These are phyloP conservation scores for Toxonevra muliebris DNA, from an alignment of 2,888 invertebrate species.

Conservation along the genomic window DNA sequence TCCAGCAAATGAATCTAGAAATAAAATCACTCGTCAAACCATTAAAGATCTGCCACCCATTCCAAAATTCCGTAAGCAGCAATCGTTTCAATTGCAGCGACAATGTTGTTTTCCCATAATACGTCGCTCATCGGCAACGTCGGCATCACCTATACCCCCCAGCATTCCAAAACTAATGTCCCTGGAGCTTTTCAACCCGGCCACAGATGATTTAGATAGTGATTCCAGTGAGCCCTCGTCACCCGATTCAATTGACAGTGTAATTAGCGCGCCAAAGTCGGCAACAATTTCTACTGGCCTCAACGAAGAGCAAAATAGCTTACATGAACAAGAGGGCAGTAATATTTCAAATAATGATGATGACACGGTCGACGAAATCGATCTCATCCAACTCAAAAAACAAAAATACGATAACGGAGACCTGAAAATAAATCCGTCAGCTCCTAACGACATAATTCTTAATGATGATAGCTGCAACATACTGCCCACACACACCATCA, in stretches of 20 bases:
- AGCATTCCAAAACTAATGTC: slow-evolving; percentile 80
- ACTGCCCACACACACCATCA: slow-evolving; percentile 40
- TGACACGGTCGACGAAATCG: slow-evolving; percentile 20
- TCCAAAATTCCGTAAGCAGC: slow-evolving; percentile 68
- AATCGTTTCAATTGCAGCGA: slow-evolving; percentile 59
- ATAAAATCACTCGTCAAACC: slow-evolving; percentile 71
- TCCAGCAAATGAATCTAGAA: slow-evolving; percentile 41
- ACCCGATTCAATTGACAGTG: slow-evolving; percentile 87
- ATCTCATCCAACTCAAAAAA: slow-evolving; percentile 40
- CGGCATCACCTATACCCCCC: slow-evolving; percentile 52
- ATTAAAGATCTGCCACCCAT: slow-evolving; percentile 72
- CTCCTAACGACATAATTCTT: slow-evolving; percentile 50
- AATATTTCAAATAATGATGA: slow-evolving; percentile 13
- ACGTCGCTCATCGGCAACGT: slow-evolving; percentile 69
- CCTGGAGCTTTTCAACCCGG: slow-evolving; percentile 87
- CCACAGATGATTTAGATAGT: slow-evolving; percentile 89
- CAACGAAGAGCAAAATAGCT: slow-evolving; percentile 30
- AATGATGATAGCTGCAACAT: slow-evolving; percentile 55
- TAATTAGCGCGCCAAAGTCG: slow-evolving; percentile 74
- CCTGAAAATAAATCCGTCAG: slow-evolving; percentile 47
- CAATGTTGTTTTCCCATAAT: slow-evolving; percentile 74
- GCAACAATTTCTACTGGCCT: slow-evolving; percentile 37
- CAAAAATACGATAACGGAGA: slow-evolving; percentile 48
- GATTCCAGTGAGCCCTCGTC: slow-evolving; percentile 86
- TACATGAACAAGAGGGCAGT: slow-evolving; percentile 13